These are phyloP conservation scores for Micoletzkya japonica DNA, from an alignment of 2,888 invertebrate genomes.

Conservation along the genomic window DNA sequence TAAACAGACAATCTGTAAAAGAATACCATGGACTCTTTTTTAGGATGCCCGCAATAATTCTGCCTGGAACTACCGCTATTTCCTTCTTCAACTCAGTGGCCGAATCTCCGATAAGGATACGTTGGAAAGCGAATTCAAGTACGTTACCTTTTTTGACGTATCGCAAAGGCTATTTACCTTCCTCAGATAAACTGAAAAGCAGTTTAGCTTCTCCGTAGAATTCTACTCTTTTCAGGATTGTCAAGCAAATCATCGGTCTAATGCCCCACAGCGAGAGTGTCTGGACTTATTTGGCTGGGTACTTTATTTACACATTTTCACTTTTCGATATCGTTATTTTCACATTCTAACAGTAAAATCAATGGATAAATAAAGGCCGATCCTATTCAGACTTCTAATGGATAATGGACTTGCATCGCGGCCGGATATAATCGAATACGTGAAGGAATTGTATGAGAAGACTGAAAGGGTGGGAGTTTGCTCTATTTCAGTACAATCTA, in stretches of 20 bases:
- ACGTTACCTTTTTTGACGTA: not conserved
- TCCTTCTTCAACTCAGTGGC: slow-evolving; percentile 42
- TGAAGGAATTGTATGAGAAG: slow-evolving; percentile 45
- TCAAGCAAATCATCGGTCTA: slow-evolving; percentile 79
- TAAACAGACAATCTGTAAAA: too few relatives aligned
- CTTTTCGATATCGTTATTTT: not conserved
- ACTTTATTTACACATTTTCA: not conserved
- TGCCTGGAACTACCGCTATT: slow-evolving; percentile 97
- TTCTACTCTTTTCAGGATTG: slow-evolving; percentile 66
- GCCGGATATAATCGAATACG: slow-evolving; percentile 42
- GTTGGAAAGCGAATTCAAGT: slow-evolving; percentile 78
- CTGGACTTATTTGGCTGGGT: slow-evolving; percentile 93
- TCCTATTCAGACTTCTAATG: slow-evolving; percentile 39
- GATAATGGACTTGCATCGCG: slow-evolving; percentile 39
- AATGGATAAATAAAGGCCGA: not conserved
- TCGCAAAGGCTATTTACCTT: not conserved
- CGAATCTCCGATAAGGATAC: slow-evolving; percentile 69
- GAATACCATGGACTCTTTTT: slow-evolving; percentile 65
- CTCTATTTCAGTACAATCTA: slow-evolving; percentile 28
- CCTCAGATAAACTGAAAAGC: not conserved
- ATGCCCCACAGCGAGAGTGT: slow-evolving; percentile 93
- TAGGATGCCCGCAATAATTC: slow-evolving; percentile 92
- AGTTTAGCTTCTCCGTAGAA: not conserved
- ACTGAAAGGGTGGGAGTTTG: slow-evolving; percentile 30
- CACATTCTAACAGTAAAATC: not conserved